phyloP scores from a whole-genome alignment of 2,113 vertebrate genomes.

The Thamnaconus septentrionalis region DNA sequence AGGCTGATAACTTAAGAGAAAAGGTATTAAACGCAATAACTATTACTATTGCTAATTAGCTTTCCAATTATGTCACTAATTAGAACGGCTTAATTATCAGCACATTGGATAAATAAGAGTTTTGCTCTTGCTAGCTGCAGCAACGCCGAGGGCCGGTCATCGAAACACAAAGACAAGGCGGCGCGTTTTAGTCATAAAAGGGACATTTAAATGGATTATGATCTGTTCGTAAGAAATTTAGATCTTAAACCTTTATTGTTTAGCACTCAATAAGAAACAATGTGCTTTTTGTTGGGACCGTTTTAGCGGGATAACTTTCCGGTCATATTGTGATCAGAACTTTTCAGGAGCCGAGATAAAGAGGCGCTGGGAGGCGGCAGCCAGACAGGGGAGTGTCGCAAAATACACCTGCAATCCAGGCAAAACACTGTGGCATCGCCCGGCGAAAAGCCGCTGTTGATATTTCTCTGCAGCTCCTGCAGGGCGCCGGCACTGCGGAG shows the following conservation, averaged over 20 bases:
- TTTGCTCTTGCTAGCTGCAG: conserved; percentile 38
- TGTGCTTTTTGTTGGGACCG: no score
- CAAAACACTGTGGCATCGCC: conserved; percentile 34
- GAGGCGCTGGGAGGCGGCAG: background rate
- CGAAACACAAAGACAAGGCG: conserved; percentile 27
- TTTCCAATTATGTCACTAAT: conserved; percentile 82
- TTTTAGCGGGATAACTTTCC: no score
- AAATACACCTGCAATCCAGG: conserved; percentile 16
- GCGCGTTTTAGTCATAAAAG: background rate
- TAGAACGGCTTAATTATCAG: conserved; percentile 74
- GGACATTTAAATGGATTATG: no score
- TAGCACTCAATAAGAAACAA: no score
- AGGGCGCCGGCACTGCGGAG: conserved; percentile 47
- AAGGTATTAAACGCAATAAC: conserved; percentile 77
- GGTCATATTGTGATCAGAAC: background rate
- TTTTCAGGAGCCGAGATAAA: background rate
- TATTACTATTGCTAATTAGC: conserved; percentile 81
- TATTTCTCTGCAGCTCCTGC: conserved; percentile 40
- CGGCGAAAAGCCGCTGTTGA: conserved; percentile 15
- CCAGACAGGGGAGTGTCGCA: background rate
- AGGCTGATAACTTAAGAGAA: conserved; percentile 76
- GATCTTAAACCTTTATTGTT: no score
- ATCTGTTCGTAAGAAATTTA: no score
- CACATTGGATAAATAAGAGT: conserved; percentile 70
- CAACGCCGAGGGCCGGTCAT: conserved; percentile 30